Evolutionary conservation across 2,797 vertebrate genomes (phyloP).

Genomic region (Pterois miles): DNA sequence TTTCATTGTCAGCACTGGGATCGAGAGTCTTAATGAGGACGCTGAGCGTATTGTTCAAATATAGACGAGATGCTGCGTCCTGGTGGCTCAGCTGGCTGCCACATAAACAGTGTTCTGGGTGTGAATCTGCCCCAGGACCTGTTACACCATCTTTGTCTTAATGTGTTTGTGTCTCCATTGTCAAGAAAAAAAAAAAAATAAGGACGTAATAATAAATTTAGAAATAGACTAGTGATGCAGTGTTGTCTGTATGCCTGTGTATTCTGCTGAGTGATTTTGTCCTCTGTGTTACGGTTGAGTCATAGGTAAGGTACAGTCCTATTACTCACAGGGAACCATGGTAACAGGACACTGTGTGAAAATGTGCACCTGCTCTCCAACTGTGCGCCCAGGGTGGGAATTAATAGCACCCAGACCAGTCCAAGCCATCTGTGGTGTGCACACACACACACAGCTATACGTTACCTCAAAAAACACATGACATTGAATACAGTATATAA

Average conservation of each 20-base stretch:
- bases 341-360: constrained; percentile 67
- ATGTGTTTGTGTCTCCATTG: not conserved
- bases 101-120: not conserved
- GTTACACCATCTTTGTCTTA: not conserved
- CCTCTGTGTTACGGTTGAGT: constrained; percentile 51
- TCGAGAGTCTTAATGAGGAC: not conserved
- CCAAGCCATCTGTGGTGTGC: constrained; percentile 44
- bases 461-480: not conserved
- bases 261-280: constrained; percentile 46
- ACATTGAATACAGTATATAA: not conserved
- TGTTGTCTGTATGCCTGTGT: constrained; percentile 15
- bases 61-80: not conserved
- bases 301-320: constrained; percentile 58
- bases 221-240: not conserved
- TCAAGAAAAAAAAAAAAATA: not conserved
- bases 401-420: constrained; percentile 40
- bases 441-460: constrained; percentile 28
- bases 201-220: not conserved
- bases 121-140: not conserved
- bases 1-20: not conserved
- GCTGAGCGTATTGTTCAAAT: not conserved
- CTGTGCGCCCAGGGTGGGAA: constrained; percentile 53
- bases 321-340: constrained; percentile 69
- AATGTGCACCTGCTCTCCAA: constrained; percentile 67
- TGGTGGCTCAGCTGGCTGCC: not conserved